Evolutionary conservation across 2,888 invertebrate genomes (phyloP).

Genomic region (Sturmia bella): DNA sequence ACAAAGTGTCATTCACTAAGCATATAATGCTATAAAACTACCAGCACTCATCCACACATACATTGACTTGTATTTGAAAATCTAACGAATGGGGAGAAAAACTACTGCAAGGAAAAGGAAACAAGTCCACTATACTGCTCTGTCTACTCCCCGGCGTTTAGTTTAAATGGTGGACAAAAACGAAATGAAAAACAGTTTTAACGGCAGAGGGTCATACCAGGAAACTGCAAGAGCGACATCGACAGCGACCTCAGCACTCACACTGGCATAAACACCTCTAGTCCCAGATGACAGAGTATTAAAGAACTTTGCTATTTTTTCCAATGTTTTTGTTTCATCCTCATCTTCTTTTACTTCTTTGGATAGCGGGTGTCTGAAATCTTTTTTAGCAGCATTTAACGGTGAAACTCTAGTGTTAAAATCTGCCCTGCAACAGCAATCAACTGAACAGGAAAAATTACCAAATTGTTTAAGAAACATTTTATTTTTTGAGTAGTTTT

Average conservation of each 20-base stretch:
- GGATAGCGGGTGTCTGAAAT: conserved; percentile 50
- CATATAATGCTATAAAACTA: conserved; percentile 39
- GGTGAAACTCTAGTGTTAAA: conserved; percentile 48
- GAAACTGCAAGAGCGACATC: conserved; percentile 9
- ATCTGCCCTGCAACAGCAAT: conserved; percentile 23
- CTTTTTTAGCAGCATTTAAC: conserved; percentile 47
- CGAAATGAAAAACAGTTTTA: neutral
- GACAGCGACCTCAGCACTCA: conserved; percentile 26
- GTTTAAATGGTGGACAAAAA: conserved; percentile 14
- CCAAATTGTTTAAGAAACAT: conserved; percentile 57
- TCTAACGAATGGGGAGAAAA: conserved; percentile 9
- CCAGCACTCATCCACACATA: neutral
- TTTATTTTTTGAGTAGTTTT: conserved; percentile 54
- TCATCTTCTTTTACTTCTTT: neutral
- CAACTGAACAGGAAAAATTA: neutral
- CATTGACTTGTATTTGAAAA: neutral
- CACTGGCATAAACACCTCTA: conserved; percentile 37
- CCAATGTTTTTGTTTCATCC: conserved; percentile 7
- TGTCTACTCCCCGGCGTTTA: conserved; percentile 15
- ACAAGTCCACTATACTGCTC: conserved; percentile 19
- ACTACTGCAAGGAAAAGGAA: conserved; percentile 26
- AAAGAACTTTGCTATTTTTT: conserved; percentile 44
- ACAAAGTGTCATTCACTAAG: conserved; percentile 66
- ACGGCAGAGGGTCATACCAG: conserved; percentile 16
- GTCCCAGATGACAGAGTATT: conserved; percentile 54